These are phyloP conservation scores for Watsonalla binaria DNA, from an alignment of 2,888 invertebrate genomes.

Conservation along the genomic window DNA sequence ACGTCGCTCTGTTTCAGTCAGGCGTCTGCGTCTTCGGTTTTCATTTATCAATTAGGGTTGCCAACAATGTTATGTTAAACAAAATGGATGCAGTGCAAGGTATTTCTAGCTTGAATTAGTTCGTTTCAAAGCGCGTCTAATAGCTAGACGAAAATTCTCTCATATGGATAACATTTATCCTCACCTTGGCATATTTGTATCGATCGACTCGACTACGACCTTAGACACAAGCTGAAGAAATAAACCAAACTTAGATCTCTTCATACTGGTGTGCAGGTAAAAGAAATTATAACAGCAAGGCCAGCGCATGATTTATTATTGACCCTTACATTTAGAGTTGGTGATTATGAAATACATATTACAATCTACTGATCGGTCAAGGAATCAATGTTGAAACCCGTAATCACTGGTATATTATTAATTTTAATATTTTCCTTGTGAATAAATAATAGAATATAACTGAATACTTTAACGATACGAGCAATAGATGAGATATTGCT, in stretches of 20 bases:
- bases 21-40: background rate
- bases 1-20: background rate
- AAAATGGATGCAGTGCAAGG: slow-evolving; percentile 5
- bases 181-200: background rate
- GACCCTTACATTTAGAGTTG: slow-evolving; percentile 27
- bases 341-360: slow-evolving; percentile 29
- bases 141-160: background rate
- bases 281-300: slow-evolving; percentile 36
- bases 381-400: slow-evolving; percentile 29
- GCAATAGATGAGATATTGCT: too few species aligned
- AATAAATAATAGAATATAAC: background rate
- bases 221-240: background rate
- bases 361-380: slow-evolving; percentile 36
- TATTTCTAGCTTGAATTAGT: background rate
- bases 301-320: slow-evolving; percentile 36
- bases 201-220: background rate
- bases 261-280: slow-evolving; percentile 13
- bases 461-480: background rate
- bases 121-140: background rate
- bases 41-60: background rate
- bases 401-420: slow-evolving; percentile 5
- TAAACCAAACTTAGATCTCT: slow-evolving; percentile 2
- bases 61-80: background rate
- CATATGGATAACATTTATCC: background rate
- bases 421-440: slow-evolving; percentile 3